A percentile compares a stretch with the other conserved stretches of the same genome.
Conservation (phyloP, 37 sponge, comb jelly and placozoan species). For the Cliona cf. orientalis region DNA sequence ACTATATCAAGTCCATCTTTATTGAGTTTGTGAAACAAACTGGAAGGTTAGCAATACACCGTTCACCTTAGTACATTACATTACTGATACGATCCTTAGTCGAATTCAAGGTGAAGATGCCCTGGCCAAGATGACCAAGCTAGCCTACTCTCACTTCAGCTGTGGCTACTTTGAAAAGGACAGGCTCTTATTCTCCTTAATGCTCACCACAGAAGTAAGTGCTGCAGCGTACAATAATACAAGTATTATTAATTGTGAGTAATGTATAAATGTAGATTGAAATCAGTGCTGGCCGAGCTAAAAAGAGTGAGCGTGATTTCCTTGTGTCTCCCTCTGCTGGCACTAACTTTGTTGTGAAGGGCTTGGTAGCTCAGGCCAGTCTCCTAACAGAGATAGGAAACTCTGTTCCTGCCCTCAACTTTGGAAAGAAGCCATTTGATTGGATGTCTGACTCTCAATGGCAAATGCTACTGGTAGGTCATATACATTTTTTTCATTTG, state of each 20-base stretch:
- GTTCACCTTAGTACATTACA: background rate
- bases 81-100: too few species aligned
- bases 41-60: conserved; percentile 43
- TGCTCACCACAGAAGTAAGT: conserved; percentile 67
- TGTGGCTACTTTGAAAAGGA: conserved; percentile 70
- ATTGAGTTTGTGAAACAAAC: conserved; percentile 48
- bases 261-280: conserved; percentile 59
- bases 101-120: conserved; percentile 55
- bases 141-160: conserved; percentile 48
- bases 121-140: conserved; percentile 37
- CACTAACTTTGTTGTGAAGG: conserved; percentile 38
- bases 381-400: background rate
- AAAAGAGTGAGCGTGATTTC: conserved; percentile 63
- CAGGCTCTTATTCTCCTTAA: conserved; percentile 59
- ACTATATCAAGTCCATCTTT: conserved; percentile 31
- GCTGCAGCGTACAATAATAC: background rate
- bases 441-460: conserved; percentile 93
- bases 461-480: conserved; percentile 81
- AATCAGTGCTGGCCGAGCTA: conserved; percentile 48
- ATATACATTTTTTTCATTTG: background rate
- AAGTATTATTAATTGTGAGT: background rate
- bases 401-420: conserved; percentile 10
- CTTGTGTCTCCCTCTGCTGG: conserved; percentile 72
- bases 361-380: conserved; percentile 18
- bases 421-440: conserved; percentile 88